Percentiles rank a stretch among this genome's conserved stretches.
Evolutionary conservation across 2,888 invertebrate species (phyloP).

Genomic region (Eupithecia tripunctaria): DNA sequence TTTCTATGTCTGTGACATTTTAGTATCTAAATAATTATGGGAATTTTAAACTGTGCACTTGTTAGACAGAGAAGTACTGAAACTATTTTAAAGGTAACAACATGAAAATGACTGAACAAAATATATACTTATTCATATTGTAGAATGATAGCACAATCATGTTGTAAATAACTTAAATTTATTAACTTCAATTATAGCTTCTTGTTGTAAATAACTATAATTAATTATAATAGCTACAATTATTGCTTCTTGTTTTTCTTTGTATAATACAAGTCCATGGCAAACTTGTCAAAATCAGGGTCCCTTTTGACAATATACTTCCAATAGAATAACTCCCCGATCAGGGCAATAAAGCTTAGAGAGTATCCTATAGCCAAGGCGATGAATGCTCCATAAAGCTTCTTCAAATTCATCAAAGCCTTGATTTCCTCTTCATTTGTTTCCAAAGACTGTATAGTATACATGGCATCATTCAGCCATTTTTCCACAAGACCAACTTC

Average conservation of each 20-base stretch:
- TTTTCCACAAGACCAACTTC: conserved; percentile 91
- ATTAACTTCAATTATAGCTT: conserved; percentile 48
- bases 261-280: conserved; percentile 81
- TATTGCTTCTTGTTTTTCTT: conserved; percentile 70
- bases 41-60: conserved; percentile 6
- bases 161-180: conserved; percentile 56
- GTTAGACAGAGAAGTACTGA: no score
- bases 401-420: conserved; percentile 90
- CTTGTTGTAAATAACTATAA: conserved; percentile 60
- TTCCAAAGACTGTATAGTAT: conserved; percentile 81
- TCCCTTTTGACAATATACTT: conserved; percentile 86
- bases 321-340: conserved; percentile 88
- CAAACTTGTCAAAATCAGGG: conserved; percentile 89
- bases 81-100: conserved; percentile 19
- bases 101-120: conserved; percentile 53
- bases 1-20: conserved; percentile 21
- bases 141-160: conserved; percentile 47
- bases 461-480: conserved; percentile 91
- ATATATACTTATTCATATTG: conserved; percentile 55
- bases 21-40: conserved; percentile 21
- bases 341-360: conserved; percentile 82
- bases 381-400: conserved; percentile 90
- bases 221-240: conserved; percentile 34
- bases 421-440: conserved; percentile 86
- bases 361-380: conserved; percentile 89